Conservation (phyloP, 92 coral and sea anemone genomes). For the Heteractis magnifica region DNA sequence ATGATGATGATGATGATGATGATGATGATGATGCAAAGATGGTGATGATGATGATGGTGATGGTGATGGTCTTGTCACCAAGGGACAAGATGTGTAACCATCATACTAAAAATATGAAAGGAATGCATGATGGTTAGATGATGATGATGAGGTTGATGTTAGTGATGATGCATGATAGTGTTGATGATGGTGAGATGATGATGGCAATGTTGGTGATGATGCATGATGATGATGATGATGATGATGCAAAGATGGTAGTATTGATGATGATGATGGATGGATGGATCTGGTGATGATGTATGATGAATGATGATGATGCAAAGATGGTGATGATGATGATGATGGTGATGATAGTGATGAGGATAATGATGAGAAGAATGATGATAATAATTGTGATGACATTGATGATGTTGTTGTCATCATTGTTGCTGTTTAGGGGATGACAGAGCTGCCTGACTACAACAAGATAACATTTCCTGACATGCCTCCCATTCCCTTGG, state of each 20-base stretch:
- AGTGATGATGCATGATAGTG: neutral
- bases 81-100: conserved; percentile 99
- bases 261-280: neutral
- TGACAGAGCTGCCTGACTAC: conserved; percentile 98
- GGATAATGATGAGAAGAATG: too few species aligned
- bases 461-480: conserved; percentile 97
- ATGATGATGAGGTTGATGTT: neutral
- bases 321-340: neutral
- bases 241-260: neutral
- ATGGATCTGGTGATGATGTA: neutral
- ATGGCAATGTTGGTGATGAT: neutral
- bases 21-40: too few species aligned
- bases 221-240: neutral
- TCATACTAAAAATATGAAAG: conserved; percentile 58
- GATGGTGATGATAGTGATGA: neutral
- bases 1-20: too few species aligned
- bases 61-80: conserved; percentile 87
- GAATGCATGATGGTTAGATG: neutral
- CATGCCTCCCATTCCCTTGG: conserved; percentile 99
- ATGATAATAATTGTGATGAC: too few species aligned
- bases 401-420: neutral
- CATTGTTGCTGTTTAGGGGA: conserved; percentile 50
- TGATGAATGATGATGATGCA: neutral
- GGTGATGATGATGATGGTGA: too few species aligned
- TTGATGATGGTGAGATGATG: neutral